Percentiles rank a stretch among this genome's conserved stretches.
These are phyloP conservation scores for Ochotona curzoniae DNA, from an alignment of 2,113 vertebrate species.

Conservation along the genomic window DNA sequence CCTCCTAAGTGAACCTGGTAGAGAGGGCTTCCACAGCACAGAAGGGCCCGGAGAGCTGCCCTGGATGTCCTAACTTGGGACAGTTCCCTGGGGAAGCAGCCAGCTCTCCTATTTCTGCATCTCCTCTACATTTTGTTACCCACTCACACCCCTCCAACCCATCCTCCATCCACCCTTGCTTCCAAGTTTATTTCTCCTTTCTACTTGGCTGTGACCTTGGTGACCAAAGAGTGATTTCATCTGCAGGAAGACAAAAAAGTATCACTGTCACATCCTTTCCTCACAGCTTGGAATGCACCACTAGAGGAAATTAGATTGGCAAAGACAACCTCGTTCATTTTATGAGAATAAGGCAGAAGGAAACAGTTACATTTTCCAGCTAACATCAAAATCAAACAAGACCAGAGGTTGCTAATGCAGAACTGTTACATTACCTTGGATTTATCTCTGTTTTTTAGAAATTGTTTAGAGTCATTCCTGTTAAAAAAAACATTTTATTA, in stretches of 20 bases:
- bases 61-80: not conserved
- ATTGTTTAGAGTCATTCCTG: not conserved
- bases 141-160: not conserved
- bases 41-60: too few relatives aligned
- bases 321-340: not conserved
- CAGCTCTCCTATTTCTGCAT: not conserved
- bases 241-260: not conserved
- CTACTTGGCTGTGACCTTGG: not conserved
- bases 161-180: not conserved
- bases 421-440: not conserved
- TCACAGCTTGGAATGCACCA: not conserved
- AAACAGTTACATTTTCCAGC: not conserved
- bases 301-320: not conserved
- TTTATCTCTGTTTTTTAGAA: conserved; percentile 27
- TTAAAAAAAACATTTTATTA: conserved; percentile 47
- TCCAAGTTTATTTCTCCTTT: not conserved
- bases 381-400: conserved; percentile 21
- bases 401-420: not conserved
- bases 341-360: not conserved
- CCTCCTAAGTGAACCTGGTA: not conserved
- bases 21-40: not conserved
- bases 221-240: not conserved
- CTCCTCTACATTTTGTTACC: not conserved
- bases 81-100: not conserved
- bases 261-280: not conserved